A percentile compares a stretch with the other conserved stretches of the same genome.
Evolutionary conservation across 2,888 invertebrate genomes (phyloP).

Genomic region (Philopedon plagiatum): DNA sequence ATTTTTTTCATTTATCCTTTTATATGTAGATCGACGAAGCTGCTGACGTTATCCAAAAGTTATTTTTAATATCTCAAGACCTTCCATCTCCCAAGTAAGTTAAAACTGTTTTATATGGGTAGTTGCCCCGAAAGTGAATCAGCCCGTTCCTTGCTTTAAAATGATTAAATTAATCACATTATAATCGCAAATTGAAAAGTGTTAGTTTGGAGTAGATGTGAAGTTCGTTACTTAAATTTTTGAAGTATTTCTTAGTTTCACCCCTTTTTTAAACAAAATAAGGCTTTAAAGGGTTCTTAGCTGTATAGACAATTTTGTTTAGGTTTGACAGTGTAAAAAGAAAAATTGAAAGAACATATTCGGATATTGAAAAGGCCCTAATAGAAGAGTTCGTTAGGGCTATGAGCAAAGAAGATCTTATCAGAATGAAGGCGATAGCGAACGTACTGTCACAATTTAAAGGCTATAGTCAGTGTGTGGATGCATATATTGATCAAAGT

Average conservation of each 20-base stretch:
- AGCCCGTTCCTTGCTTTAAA: too few relatives aligned
- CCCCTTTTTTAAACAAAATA: too few relatives aligned
- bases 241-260: background rate
- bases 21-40: slow-evolving; percentile 86
- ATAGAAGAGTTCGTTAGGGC: slow-evolving; percentile 96
- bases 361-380: slow-evolving; percentile 88
- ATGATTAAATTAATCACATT: too few relatives aligned
- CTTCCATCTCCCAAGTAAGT: slow-evolving; percentile 84
- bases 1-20: slow-evolving; percentile 10
- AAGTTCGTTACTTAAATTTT: slow-evolving; percentile 6
- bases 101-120: too few relatives aligned
- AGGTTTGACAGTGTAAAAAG: slow-evolving; percentile 86
- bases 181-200: too few relatives aligned
- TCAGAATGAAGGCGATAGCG: slow-evolving; percentile 94
- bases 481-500: slow-evolving; percentile 97
- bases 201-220: background rate
- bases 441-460: slow-evolving; percentile 95
- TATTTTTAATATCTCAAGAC: slow-evolving; percentile 96
- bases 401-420: slow-evolving; percentile 86
- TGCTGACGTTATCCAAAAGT: slow-evolving; percentile 97
- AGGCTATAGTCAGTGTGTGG: slow-evolving; percentile 95
- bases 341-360: slow-evolving; percentile 90
- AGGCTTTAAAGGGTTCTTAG: slow-evolving; percentile 5
- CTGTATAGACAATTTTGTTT: too few relatives aligned
- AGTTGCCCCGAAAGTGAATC: too few relatives aligned